phyloP scores from a whole-genome alignment of 2,797 vertebrate genomes.

The Microctenopoma stevenorrisi region DNA sequence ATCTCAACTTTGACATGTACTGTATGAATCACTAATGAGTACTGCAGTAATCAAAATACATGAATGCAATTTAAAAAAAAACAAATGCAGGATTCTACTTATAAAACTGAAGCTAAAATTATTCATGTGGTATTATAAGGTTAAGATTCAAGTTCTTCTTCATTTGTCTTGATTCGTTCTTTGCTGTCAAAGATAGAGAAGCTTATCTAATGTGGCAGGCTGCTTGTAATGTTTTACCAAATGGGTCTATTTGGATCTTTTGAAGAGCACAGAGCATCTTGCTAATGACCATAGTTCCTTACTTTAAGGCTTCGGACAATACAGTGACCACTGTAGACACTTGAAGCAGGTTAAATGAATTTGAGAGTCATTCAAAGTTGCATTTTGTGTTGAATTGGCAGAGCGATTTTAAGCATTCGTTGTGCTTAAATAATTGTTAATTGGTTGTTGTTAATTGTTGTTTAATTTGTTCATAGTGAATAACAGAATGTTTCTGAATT shows the following conservation, averaged over 20 bases:
- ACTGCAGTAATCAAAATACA: background rate
- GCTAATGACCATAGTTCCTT: constrained; percentile 67
- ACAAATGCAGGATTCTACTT: background rate
- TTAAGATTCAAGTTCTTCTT: background rate
- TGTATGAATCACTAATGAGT: background rate
- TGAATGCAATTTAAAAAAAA: constrained; percentile 9
- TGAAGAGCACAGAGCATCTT: constrained; percentile 61
- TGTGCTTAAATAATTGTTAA: no score
- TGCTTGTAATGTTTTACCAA: constrained; percentile 66
- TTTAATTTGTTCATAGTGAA: background rate
- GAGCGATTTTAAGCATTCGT: no score
- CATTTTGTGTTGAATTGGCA: no score
- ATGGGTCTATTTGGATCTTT: constrained; percentile 64
- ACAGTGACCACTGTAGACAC: no score
- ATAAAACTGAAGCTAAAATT: constrained; percentile 2
- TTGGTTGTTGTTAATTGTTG: no score
- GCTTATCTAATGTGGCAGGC: constrained; percentile 53
- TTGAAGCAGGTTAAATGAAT: no score
- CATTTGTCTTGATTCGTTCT: constrained; percentile 4
- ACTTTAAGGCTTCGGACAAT: constrained; percentile 40
- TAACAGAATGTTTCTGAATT: no score
- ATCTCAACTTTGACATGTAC: constrained; percentile 13
- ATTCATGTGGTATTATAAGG: background rate
- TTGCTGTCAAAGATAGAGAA: constrained; percentile 47
- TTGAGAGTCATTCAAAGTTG: no score